Evolutionary conservation across 2,888 invertebrate species (phyloP), one percentile per base, ranked within the genome.

Genomic region (Ypsolopha sequella): DNA sequence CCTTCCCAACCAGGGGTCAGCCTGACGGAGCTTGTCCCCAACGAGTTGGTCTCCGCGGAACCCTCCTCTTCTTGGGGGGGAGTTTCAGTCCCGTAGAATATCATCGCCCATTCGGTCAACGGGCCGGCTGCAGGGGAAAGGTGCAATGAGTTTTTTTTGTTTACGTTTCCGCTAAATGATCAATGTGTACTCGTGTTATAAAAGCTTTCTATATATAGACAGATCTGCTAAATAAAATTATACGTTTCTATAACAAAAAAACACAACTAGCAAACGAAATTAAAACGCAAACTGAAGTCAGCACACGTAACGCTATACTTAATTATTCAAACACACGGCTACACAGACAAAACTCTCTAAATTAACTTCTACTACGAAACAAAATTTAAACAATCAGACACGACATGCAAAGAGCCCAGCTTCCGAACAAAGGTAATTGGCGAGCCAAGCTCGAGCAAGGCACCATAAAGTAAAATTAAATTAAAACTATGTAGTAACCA

Each of bases 101-200:
- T 91, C 65, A 95, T 76, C 73, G 93, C 91, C 95, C 95, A 95
- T 61, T 93, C 92, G 50, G 91, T 89, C 53, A 95, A 80, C 1
- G 85, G 84, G 41, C 84, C 85, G 65, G 90, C 89, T 65, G 89
- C 36, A 7, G 24, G 34, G n/a, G 10, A 45, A n/a, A n/a, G 7
- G n/a, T 38, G 6, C 38, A 38, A 10, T 11, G 41, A 41, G 10
- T 10, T 11, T 41, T 41, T 41, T 41, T 10, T n/a, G 9, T 41
- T 38, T n/a, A 3, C 38, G 2, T 38, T 38, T 38, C 1, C 38
- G 9, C 6, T 8, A 38, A 38, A 10, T 38, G 38, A 6, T 24
- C 4, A 24, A 24, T 24, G 24, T 24, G 24, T 24, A 24, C 24
- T 3, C 24, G 4, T 24, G 4, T 24, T 24, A 4, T 24, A 24